A percentile compares a stretch with the other conserved stretches of the same genome.
These are phyloP conservation scores for Petrolisthes cinctipes DNA, from an alignment of 2,888 invertebrate species.

Conservation along the genomic window DNA sequence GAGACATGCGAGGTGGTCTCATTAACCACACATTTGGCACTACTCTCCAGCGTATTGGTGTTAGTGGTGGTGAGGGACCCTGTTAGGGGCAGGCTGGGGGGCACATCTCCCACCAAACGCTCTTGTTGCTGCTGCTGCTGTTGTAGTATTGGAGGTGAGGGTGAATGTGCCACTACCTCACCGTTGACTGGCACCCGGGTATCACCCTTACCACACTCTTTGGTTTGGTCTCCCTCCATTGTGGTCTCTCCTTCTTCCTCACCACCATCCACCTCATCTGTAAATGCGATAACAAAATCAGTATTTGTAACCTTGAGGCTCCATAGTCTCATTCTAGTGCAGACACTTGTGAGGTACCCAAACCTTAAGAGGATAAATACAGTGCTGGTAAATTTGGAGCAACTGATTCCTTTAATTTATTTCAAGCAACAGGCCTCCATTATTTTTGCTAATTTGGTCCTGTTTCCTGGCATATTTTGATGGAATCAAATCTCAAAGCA, in stretches of 20 bases:
- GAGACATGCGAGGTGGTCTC: not conserved
- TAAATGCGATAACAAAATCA: not conserved
- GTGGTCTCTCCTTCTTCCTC: not conserved
- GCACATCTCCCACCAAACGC: not conserved
- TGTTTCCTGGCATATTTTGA: too few relatives aligned
- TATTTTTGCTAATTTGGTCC: too few relatives aligned
- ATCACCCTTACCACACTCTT: constrained; percentile 11
- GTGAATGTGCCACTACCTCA: constrained; percentile 29
- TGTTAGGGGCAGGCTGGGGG: not conserved
- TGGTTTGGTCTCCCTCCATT: not conserved
- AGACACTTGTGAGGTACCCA: not conserved
- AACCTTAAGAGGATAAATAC: too few relatives aligned
- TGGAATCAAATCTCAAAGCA: too few relatives aligned
- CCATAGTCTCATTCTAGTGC: not conserved
- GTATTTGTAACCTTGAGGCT: not conserved
- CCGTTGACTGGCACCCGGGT: constrained; percentile 47
- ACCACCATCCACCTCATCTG: constrained; percentile 32
- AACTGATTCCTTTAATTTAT: too few relatives aligned
- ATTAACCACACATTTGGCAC: constrained; percentile 21
- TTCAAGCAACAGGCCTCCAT: too few relatives aligned
- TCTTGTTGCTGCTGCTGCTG: not conserved
- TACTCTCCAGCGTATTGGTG: not conserved
- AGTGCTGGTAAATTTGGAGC: too few relatives aligned
- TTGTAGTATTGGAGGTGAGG: not conserved
- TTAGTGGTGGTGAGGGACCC: not conserved